Evolutionary conservation across 2,888 invertebrate genomes (phyloP).

Genomic region (Cheiracanthium punctorium): DNA sequence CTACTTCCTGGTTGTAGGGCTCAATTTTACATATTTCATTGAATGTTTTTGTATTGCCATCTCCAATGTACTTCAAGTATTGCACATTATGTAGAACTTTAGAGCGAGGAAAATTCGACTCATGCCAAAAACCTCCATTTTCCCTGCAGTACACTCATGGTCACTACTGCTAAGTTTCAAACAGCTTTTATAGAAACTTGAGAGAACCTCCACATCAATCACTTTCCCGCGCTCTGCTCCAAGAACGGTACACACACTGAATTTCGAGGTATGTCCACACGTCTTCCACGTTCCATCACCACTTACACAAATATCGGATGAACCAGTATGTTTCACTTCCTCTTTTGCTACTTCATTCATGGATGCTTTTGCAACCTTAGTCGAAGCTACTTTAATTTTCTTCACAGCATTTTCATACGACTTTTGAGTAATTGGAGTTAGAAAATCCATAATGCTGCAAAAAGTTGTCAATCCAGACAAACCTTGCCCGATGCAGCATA

Average conservation of each 20-base stretch:
- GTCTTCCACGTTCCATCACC: neutral
- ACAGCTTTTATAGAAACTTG: neutral
- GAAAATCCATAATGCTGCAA: slow-evolving; percentile 36
- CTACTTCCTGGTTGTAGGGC: neutral
- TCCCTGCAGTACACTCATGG: too few species aligned
- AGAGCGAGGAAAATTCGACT: neutral
- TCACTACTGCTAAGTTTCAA: neutral
- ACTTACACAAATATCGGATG: neutral
- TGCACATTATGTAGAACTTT: neutral
- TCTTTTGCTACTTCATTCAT: neutral
- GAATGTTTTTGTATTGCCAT: slow-evolving; percentile 11
- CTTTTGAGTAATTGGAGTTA: slow-evolving; percentile 22
- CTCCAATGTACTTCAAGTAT: too few species aligned
- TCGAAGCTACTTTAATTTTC: neutral
- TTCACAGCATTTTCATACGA: slow-evolving; percentile 10
- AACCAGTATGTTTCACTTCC: neutral
- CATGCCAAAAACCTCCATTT: slow-evolving; percentile 24
- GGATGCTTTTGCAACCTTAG: neutral
- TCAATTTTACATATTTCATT: neutral
- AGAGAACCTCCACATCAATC: neutral
- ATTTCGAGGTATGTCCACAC: neutral
- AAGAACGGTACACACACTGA: neutral
- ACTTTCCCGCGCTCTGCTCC: neutral
- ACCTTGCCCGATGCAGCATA: too few species aligned
- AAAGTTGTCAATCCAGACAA: neutral